Percentiles rank a stretch among this genome's conserved stretches.
Evolutionary conservation across 1,140 invertebrate genomes (phyloP).

Genomic region (Drosophila chauvacae): DNA sequence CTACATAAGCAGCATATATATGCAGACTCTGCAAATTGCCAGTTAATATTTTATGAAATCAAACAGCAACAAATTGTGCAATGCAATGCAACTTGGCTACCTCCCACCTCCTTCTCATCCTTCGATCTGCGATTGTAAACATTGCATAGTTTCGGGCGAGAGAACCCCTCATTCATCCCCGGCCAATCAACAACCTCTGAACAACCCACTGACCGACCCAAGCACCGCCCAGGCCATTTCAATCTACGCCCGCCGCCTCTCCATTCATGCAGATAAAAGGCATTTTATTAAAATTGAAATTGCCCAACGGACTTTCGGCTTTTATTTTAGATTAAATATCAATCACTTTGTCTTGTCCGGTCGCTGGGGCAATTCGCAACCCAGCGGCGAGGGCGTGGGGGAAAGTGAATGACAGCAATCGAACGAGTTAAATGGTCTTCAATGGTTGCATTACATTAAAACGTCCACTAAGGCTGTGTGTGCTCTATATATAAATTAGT

Average conservation of each 20-base stretch:
- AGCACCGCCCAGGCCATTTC: constrained; percentile 4
- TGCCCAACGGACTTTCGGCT: constrained; percentile 56
- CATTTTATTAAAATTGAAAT: constrained; percentile 72
- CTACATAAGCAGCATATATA: constrained; percentile 35
- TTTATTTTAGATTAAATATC: constrained; percentile 69
- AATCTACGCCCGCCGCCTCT: constrained; percentile 3
- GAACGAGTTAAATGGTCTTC: constrained; percentile 50
- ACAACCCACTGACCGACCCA: not conserved
- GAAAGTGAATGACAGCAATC: constrained; percentile 53
- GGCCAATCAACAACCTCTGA: constrained; percentile 1
- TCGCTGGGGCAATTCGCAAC: constrained; percentile 40
- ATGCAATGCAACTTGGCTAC: constrained; percentile 49
- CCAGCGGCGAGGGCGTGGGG: not conserved
- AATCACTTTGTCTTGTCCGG: constrained; percentile 58
- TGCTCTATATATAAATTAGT: constrained; percentile 58
- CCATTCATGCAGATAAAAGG: constrained; percentile 43
- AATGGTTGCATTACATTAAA: constrained; percentile 42
- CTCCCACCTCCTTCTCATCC: not conserved
- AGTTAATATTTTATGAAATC: constrained; percentile 81
- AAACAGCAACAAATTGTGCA: constrained; percentile 81
- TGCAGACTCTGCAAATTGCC: constrained; percentile 78
- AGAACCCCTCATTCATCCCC: constrained; percentile 28
- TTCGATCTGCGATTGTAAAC: constrained; percentile 29
- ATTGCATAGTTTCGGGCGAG: constrained; percentile 25
- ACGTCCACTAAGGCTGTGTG: constrained; percentile 18